Evolutionary conservation across 2,113 vertebrate species (phyloP), one percentile per base, ranked within the genome.

Genomic region (Piprites chloris): DNA sequence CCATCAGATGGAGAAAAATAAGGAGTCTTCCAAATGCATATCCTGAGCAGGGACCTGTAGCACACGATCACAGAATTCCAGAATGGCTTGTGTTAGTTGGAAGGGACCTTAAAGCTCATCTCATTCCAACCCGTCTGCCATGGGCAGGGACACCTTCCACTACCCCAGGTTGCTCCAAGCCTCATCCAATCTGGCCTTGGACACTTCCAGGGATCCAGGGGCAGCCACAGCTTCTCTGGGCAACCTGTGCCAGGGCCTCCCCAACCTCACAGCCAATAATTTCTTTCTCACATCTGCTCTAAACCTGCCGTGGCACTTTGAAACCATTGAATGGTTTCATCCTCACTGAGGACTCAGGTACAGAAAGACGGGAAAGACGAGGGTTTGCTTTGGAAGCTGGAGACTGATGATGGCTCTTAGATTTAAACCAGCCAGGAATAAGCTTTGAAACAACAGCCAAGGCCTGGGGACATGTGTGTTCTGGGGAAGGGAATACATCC

Each of bases 131-230:
- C 3, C n/a, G 6, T 5, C 16, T 74, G 28, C 30, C 47, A 47
- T 7, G 9, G 20, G 9, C 46, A 82, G 39, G n/a, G 20, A 68
- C 39, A 61, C 2, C 26, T 49, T 11, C 55, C 5, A 33, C 30
- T 4, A 1, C 0, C 14, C 41, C 41, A 49, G 30, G 3, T 0
- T 26, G n/a, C 35, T 62, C 63, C 47, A 53, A 41, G 14, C 17
- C n/a, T 3, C 0, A 0, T 22, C 11, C 62, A 89, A 0, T 21
- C 63, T 19, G n/a, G 14, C 12, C 47, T 62, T 1, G 24, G 2
- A 13, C 47, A 62, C 17, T 49, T 6, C 10, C 47, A 69, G 41
- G 41, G 35, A 55, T 49, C 44, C 44, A 46, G 26, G 41, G 18
- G 18, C 32, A 77, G 47, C 21, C 49, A 56, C 63, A 84, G 49